Evolutionary conservation across 2,797 vertebrate genomes (phyloP).

Genomic region (Numenius phaeopus): DNA sequence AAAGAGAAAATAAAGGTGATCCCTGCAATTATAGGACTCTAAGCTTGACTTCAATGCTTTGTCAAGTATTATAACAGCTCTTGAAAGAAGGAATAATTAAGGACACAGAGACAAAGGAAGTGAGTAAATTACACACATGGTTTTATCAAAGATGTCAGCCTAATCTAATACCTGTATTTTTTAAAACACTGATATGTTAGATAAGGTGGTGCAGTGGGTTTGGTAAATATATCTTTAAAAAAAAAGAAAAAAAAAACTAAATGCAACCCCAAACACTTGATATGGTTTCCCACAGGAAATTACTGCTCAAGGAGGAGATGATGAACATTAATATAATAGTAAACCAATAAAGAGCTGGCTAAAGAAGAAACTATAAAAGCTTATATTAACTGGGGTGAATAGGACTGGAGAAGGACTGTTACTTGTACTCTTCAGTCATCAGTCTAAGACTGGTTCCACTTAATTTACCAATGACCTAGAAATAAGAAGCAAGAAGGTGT

Average conservation of each 20-base stretch:
- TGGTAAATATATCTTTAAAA: background rate
- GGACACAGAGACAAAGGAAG: background rate
- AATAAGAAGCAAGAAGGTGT: background rate
- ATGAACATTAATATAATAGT: background rate
- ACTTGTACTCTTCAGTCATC: background rate
- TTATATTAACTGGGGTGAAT: background rate
- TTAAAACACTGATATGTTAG: background rate
- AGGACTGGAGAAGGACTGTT: background rate
- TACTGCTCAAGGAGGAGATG: background rate
- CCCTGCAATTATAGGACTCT: background rate
- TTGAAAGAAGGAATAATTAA: background rate
- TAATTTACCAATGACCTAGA: background rate
- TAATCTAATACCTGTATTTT: background rate
- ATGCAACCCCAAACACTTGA: rapidly evolving
- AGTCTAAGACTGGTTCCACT: background rate
- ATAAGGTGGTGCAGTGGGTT: background rate
- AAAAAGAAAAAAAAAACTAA: background rate
- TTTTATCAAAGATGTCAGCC: background rate
- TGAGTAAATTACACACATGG: background rate
- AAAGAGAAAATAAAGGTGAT: slow-evolving; percentile 14
- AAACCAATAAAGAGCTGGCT: background rate
- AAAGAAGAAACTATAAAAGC: background rate
- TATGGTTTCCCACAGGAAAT: background rate
- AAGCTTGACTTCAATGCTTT: slow-evolving; percentile 1
- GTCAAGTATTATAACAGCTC: background rate